These are phyloP conservation scores for Rhinopithecus roxellana DNA, from an alignment of 2,113 vertebrate genomes.

Conservation along the genomic window DNA sequence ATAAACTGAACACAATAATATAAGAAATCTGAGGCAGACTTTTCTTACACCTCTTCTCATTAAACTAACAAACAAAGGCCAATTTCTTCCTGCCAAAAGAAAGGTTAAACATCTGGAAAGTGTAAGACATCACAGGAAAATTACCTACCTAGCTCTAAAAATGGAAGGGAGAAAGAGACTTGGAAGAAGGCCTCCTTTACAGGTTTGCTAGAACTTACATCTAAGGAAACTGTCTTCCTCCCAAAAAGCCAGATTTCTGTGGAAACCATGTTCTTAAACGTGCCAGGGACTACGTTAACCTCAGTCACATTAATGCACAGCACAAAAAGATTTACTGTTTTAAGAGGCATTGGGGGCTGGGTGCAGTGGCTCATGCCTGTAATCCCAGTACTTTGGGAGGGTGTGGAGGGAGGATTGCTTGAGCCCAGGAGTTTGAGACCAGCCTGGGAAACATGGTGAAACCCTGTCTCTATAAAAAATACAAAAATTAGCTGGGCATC, in stretches of 20 bases:
- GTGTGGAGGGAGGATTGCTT: too few species aligned
- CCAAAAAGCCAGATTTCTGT: background rate
- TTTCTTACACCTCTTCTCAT: constrained; percentile 5
- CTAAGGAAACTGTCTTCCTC: background rate
- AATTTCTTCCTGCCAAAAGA: background rate
- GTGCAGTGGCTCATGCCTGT: too few species aligned
- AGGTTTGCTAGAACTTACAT: background rate
- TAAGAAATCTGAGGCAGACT: background rate
- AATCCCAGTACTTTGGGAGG: too few species aligned
- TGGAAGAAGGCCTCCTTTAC: background rate
- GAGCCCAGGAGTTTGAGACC: too few species aligned
- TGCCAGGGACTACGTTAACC: background rate
- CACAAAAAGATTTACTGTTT: background rate
- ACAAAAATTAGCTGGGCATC: too few species aligned
- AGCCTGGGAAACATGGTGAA: too few species aligned
- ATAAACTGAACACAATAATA: background rate
- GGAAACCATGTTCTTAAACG: background rate
- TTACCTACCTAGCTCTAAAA: background rate
- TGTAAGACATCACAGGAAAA: background rate
- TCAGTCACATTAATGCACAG: background rate
- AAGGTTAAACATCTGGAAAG: constrained; percentile 21
- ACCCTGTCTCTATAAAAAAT: too few species aligned
- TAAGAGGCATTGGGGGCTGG: background rate
- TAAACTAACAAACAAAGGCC: constrained; percentile 26
- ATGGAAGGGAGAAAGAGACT: background rate